Evolutionary conservation across 2,797 vertebrate species (phyloP).

Genomic region (Sylvia borin): DNA sequence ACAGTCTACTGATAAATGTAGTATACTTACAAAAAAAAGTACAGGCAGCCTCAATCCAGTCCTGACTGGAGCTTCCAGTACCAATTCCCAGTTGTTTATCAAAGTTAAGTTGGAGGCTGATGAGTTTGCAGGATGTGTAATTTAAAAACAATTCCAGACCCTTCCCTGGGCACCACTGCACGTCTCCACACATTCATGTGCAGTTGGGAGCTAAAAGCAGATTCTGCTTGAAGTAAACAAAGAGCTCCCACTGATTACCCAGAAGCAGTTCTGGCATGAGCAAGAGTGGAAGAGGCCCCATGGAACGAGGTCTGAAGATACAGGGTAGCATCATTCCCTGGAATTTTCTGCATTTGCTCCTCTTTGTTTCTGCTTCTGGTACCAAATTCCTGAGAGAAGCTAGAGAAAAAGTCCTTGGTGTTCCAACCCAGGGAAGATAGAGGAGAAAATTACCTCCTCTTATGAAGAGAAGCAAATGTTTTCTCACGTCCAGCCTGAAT

Average conservation of each 20-base stretch:
- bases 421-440: background rate
- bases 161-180: background rate
- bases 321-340: background rate
- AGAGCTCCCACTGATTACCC: background rate
- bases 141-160: background rate
- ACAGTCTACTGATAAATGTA: background rate
- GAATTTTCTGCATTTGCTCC: background rate
- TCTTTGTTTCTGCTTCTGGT: background rate
- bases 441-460: background rate
- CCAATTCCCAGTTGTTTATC: background rate
- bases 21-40: background rate
- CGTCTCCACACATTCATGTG: accelerated
- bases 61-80: background rate
- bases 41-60: background rate
- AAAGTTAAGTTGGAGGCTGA: background rate
- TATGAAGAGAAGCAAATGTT: background rate
- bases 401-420: background rate
- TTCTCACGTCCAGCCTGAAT: background rate
- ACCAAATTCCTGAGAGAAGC: background rate
- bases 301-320: background rate
- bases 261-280: background rate
- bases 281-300: background rate
- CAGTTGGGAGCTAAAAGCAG: background rate
- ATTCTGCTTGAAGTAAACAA: background rate
- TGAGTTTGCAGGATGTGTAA: background rate